Percentiles rank a stretch among this genome's conserved stretches.
phyloP scores from a whole-genome alignment of 92 coral and sea anemone genomes.

The Palythoa grandis region DNA sequence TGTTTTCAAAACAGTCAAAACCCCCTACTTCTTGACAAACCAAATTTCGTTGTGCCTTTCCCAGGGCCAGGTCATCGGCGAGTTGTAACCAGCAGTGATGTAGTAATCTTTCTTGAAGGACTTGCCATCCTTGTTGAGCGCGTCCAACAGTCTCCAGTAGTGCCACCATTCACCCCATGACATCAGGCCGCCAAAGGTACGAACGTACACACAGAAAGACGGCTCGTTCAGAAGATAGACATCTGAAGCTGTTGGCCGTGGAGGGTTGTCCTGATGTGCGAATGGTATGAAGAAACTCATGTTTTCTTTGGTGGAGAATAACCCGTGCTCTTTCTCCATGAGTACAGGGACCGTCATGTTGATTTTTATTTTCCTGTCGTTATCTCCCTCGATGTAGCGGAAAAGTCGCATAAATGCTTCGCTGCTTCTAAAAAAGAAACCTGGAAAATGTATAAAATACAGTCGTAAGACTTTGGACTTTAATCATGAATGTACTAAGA shows the following conservation, averaged over 20 bases:
- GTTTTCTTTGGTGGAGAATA: background rate
- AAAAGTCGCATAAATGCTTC: constrained; percentile 52
- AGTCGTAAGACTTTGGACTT: background rate
- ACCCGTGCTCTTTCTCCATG: background rate
- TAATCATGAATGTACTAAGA: background rate
- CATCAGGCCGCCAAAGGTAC: constrained; percentile 53
- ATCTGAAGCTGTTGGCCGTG: constrained; percentile 31
- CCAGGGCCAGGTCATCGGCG: constrained; percentile 43
- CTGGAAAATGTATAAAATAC: background rate
- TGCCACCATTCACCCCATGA: constrained; percentile 2
- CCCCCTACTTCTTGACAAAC: constrained; percentile 29
- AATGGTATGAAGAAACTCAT: constrained; percentile 62
- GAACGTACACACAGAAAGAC: constrained; percentile 41
- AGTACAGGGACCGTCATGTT: constrained; percentile 65
- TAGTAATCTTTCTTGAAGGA: constrained; percentile 39
- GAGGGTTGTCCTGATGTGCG: constrained; percentile 38
- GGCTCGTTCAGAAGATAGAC: constrained; percentile 5
- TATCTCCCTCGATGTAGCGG: constrained; percentile 57
- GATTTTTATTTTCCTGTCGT: constrained; percentile 45
- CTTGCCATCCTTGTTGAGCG: constrained; percentile 44
- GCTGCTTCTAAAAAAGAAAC: background rate
- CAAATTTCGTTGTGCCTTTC: constrained; percentile 65
- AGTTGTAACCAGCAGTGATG: constrained; percentile 59
- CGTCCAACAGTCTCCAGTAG: constrained; percentile 21
- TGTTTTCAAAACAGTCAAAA: background rate